phyloP scores from a whole-genome alignment of 2,888 invertebrate species.

The Scotopteryx bipunctaria region DNA sequence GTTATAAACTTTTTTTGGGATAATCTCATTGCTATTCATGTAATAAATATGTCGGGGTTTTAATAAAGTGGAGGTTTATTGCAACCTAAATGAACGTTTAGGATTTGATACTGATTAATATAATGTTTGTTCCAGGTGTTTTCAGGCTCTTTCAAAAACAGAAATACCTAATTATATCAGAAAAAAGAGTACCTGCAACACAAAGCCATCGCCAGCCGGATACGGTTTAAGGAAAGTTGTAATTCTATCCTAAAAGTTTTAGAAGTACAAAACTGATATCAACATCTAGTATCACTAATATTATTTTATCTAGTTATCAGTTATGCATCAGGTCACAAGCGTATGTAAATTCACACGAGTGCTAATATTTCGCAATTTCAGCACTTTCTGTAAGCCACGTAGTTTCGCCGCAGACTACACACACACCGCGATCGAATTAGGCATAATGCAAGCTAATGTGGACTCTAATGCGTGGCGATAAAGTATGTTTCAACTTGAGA shows the following conservation, averaged over 20 bases:
- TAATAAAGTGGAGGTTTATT: conserved; percentile 16
- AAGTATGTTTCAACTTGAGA: conserved; percentile 51
- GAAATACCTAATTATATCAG: too few species aligned
- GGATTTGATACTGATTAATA: too few species aligned
- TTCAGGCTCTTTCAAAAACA: too few species aligned
- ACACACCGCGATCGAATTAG: conserved; percentile 55
- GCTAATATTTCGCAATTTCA: conserved; percentile 51
- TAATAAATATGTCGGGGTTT: conserved; percentile 25
- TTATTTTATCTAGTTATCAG: too few species aligned
- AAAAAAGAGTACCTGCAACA: too few species aligned
- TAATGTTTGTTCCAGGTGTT: too few species aligned
- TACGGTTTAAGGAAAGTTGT: too few species aligned
- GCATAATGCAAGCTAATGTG: conserved; percentile 37
- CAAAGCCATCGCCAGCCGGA: too few species aligned
- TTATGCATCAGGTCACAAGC: too few species aligned
- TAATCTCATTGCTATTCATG: conserved; percentile 36
- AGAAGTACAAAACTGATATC: too few species aligned
- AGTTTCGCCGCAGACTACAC: conserved; percentile 54
- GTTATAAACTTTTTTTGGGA: conserved; percentile 39
- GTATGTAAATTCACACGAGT: conserved; percentile 40
- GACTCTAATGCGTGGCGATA: conserved; percentile 43
- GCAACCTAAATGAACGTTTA: neutral
- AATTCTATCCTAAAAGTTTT: too few species aligned
- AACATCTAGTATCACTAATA: too few species aligned
- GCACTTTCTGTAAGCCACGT: conserved; percentile 56